Base-by-base conservation (phyloP, 2,888 invertebrate species). In the Dryocosmus kuriphilus region DNA sequence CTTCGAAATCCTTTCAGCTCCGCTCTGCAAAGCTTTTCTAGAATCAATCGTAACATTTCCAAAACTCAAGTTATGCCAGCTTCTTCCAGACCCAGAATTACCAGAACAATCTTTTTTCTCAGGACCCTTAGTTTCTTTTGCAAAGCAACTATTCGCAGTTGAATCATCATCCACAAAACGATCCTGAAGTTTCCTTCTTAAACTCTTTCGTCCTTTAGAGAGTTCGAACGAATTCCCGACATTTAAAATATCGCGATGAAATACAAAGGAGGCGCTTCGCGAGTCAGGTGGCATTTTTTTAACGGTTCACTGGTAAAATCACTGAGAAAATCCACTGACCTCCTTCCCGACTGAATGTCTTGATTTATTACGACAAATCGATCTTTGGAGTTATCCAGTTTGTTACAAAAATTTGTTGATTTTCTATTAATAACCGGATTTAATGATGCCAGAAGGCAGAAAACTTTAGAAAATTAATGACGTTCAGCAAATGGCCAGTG, bases 1-100 rank as follows among this genome's bases (percentile, higher is more conserved):
- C 89, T 93, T 94, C 1, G 94, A 93, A 80, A 95, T 93, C 89
- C 94, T 95, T 82, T 95, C 95, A 16, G 95, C 95, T 41, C 95
- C 94, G 67, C 93, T 94, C 85, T 95, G 93, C 71, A 95, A 90
- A 62, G 93, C 94, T 86, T 93, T 94, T 81, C 94, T 93, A 11
- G 95, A 94, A 87, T 94, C 95, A 51, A 94, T 94, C 60, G 95
- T 92, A 71, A 91, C 88, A 71, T 89, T 89, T 16, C 89, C 88
- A 5, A 90, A 82, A 60, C 88, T 87, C 6, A 90, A 78, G 76
- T 90, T 91, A 74, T 89, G 90, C 91, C 91, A 91, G 27, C 88
- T 80, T 27, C 86, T 88, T 19, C 89, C 89, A 14, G 81, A 51
- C n/a, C 27, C 71, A 11, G 82, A 76, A 2, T 78, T 61, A 41